Evolutionary conservation across 2,888 invertebrate species (phyloP), one percentile per base, ranked within the genome.

Genomic region (Furcula furcula): DNA sequence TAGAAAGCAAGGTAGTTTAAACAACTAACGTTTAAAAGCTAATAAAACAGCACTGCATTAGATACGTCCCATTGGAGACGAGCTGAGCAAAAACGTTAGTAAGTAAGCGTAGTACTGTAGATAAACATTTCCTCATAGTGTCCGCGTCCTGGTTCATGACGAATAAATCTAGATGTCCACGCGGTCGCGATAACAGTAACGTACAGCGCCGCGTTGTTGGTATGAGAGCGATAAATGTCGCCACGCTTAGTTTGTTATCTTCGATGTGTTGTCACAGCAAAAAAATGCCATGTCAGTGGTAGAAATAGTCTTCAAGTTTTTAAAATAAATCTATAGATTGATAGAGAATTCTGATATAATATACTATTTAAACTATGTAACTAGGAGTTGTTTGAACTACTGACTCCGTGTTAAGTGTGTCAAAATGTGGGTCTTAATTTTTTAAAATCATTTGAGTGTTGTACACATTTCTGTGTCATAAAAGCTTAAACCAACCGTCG

Each of bases 91-190:
- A 65, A 58, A 55, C 50, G 47, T 52, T 53, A 35, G 55, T 54
- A 65, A 64, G 65, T 62, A 63, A 66, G 56, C 64, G 65, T 61
- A 59, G 64, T 60, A 57, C 59, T 41, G 46, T 74, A 77, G 79
- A 79, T 78, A 78, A 79, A 76, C 77, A 76, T 78, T 80, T 78
- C 78, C 76, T 68, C 57, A 55, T 62, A 65, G 62, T 66, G 74
- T 67, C 68, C 65, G 62, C 70, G 71, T 72, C 66, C 64, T 57
- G 67, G 46, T 55, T 62, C 75, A 71, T 77, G 77, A 75, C 59
- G 76, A 67, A 80, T 80, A 79, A 80, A 80, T 80, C 80, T 77
- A 65, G 78, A 78, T 77, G 79, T 76, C 76, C 68, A 57, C 65
- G 64, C 57, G 55, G 49, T 32, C 28, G 53, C 67, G 78, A 78